phyloP scores from a whole-genome alignment of 2,888 invertebrate species.

The Morpho helenor region DNA sequence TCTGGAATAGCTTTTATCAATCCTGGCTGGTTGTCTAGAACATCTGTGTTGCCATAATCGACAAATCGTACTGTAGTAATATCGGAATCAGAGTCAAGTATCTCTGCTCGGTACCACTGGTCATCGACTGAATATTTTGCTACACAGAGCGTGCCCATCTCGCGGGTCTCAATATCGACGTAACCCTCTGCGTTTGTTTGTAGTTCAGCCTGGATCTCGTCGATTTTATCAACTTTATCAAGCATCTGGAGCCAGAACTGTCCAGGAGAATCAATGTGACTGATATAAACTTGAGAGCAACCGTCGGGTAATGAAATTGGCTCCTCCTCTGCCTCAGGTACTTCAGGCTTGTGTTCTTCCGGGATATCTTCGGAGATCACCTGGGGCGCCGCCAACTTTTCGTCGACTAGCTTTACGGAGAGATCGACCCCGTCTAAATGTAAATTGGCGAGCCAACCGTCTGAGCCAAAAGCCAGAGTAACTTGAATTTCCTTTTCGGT shows the following conservation, averaged over 20 bases:
- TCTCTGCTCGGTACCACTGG: slow-evolving; percentile 94
- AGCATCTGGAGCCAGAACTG: slow-evolving; percentile 86
- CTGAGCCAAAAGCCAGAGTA: slow-evolving; percentile 69
- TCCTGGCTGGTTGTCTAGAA: slow-evolving; percentile 81
- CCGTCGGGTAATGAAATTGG: slow-evolving; percentile 54
- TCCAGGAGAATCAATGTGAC: slow-evolving; percentile 87
- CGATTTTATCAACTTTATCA: slow-evolving; percentile 77
- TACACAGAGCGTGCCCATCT: slow-evolving; percentile 82
- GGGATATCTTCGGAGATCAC: slow-evolving; percentile 38
- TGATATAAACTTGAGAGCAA: slow-evolving; percentile 76
- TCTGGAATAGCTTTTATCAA: slow-evolving; percentile 82
- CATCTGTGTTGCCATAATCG: slow-evolving; percentile 89
- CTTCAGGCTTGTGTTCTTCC: slow-evolving; percentile 38
- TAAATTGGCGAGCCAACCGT: slow-evolving; percentile 78
- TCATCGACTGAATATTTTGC: slow-evolving; percentile 91
- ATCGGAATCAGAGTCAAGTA: slow-evolving; percentile 88
- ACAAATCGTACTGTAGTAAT: slow-evolving; percentile 88
- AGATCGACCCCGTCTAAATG: slow-evolving; percentile 72
- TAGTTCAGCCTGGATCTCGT: slow-evolving; percentile 81
- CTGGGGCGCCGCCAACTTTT: slow-evolving; percentile 58
- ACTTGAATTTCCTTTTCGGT: slow-evolving; percentile 75
- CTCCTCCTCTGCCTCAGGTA: slow-evolving; percentile 38
- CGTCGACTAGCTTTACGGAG: slow-evolving; percentile 65
- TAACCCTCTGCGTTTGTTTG: slow-evolving; percentile 78
- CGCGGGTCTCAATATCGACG: slow-evolving; percentile 75